A percentile compares a stretch with the other conserved stretches of the same genome.
Conservation (phyloP, 2,797 vertebrate species). For the Falco columbarius region DNA sequence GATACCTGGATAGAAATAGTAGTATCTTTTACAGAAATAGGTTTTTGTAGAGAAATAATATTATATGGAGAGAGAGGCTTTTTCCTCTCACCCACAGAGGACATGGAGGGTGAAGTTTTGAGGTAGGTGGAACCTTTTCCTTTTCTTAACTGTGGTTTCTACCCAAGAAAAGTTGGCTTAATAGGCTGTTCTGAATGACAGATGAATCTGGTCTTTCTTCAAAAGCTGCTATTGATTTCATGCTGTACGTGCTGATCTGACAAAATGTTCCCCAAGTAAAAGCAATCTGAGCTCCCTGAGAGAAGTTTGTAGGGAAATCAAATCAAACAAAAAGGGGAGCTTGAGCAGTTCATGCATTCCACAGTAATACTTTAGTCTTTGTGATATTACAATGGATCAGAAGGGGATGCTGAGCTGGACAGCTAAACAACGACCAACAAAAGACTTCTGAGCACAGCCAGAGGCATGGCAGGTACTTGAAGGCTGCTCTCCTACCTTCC, state of each 20-base stretch:
- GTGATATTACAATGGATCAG: slow-evolving; percentile 44
- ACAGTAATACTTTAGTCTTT: slow-evolving; percentile 50
- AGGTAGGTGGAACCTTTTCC: neutral
- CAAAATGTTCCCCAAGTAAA: slow-evolving; percentile 43
- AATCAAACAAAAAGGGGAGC: slow-evolving; percentile 53
- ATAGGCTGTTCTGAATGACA: neutral
- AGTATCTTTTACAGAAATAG: neutral
- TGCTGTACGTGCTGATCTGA: slow-evolving; percentile 38
- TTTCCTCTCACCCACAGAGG: neutral
- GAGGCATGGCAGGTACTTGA: neutral
- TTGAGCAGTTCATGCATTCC: slow-evolving; percentile 50
- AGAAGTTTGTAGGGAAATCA: slow-evolving; percentile 9
- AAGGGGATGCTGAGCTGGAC: slow-evolving; percentile 3
- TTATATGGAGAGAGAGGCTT: neutral
- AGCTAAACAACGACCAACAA: slow-evolving; percentile 36
- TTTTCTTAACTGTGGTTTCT: neutral
- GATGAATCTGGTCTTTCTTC: slow-evolving; percentile 18
- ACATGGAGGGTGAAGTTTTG: neutral
- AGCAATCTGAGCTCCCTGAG: slow-evolving; percentile 36
- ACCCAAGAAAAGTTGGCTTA: neutral
- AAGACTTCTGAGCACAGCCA: neutral
- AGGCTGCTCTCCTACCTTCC: neutral
- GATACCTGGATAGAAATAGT: neutral
- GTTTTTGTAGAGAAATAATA: neutral
- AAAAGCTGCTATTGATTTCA: slow-evolving; percentile 36